Evolutionary conservation across 2,113 vertebrate species (phyloP), one percentile per base, ranked within the genome.

Genomic region (Alouatta palliata): DNA sequence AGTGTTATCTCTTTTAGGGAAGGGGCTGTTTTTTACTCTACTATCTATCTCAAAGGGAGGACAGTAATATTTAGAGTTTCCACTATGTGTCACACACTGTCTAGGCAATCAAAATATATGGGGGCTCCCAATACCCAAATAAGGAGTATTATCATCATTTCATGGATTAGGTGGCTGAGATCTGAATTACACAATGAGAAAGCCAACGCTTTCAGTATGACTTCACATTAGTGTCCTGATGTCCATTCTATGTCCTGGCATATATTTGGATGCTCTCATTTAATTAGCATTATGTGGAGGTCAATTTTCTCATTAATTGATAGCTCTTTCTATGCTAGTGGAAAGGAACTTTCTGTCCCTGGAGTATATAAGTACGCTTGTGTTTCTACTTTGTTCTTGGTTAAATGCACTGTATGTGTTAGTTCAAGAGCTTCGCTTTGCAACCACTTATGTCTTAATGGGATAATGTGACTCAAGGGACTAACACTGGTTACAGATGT

Each of bases 391-490:
- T 85, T 76, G 45, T 94, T 94, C 81, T 82, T 85, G 45, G 64
- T 93, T 79, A 79, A 97, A 79, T 64, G 82, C 45, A 68, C n/a
- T 83, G n/a, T 84, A 61, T 79, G 54, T 56, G 27, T 95, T 95
- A 94, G 79, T 25, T 76, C 17, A 92, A 66, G 68, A 86, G 82
- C 40, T 52, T 86, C 1, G 7, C 58, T 95, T 92, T 94, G 77
- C 52, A 87, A 43, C 35, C 92, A 79, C 82, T 97, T 95, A 89
- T 2, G n/a, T 89, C 92, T 97, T 96, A 85, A 95, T 91, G 82
- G 56, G 88, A 52, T 95, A 93, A 95, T 79, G 52, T 86, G 85
- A 37, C 84, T 85, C 91, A 43, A 56, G 93, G 54, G 71, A 96
- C 45, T 73, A 73, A 73, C 20, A 52, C 11, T 95, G 19, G n/a